Conservation (phyloP, 2,113 vertebrate genomes). For the Cryptotis parvus region DNA sequence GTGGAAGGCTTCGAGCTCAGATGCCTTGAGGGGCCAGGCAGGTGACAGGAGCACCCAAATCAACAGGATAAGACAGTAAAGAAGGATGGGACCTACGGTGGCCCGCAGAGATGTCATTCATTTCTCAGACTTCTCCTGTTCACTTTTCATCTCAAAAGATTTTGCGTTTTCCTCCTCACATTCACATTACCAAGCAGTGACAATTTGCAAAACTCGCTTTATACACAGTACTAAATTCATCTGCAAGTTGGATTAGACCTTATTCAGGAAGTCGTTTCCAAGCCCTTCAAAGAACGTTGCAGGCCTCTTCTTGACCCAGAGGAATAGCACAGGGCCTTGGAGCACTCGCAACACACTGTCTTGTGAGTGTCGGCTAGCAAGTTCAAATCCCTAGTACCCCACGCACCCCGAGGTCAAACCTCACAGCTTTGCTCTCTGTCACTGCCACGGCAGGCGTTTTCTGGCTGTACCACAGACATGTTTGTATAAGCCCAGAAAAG, state of each 20-base stretch:
- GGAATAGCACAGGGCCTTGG: too few relatives aligned
- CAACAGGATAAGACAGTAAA: too few relatives aligned
- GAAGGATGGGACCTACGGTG: background rate
- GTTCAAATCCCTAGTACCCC: too few relatives aligned
- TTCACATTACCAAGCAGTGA: background rate
- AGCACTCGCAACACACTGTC: too few relatives aligned
- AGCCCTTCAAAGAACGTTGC: background rate
- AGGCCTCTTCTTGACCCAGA: background rate
- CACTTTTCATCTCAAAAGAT: too few relatives aligned
- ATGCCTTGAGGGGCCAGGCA: background rate
- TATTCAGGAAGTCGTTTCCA: background rate
- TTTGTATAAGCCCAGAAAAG: too few relatives aligned
- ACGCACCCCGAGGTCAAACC: too few relatives aligned
- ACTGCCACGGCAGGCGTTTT: too few relatives aligned
- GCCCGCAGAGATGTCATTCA: background rate
- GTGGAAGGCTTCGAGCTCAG: background rate
- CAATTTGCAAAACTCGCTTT: background rate
- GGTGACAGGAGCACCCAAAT: background rate
- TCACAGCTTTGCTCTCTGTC: too few relatives aligned
- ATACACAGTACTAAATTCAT: background rate
- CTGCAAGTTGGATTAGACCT: conserved; percentile 12
- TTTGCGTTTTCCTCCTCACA: too few relatives aligned
- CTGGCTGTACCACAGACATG: too few relatives aligned
- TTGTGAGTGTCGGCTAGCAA: too few relatives aligned
- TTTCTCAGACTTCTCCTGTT: conserved; percentile 16